A percentile compares a stretch with the other conserved stretches of the same genome.
Conservation (phyloP, 1,140 invertebrate species). For the Temnothorax nylanderi region DNA sequence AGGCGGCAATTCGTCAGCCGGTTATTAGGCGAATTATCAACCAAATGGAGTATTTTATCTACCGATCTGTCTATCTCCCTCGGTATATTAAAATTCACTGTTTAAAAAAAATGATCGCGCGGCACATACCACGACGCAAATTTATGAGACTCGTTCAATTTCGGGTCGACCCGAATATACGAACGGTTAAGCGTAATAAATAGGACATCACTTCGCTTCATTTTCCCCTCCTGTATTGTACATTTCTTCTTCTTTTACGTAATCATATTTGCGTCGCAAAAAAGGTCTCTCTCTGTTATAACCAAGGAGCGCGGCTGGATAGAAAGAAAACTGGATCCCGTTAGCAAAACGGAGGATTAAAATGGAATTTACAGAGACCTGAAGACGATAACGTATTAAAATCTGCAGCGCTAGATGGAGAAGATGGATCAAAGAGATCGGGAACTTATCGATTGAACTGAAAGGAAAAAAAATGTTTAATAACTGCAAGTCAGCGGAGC, state of each 20-base stretch:
- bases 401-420: constrained; percentile 16
- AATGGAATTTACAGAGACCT: constrained; percentile 51
- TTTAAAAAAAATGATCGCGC: constrained; percentile 18
- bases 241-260: not conserved
- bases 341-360: constrained; percentile 44
- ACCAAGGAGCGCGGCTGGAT: not conserved
- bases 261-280: constrained; percentile 6
- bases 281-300: constrained; percentile 8
- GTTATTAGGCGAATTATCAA: constrained; percentile 22
- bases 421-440: constrained; percentile 54
- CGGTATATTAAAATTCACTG: constrained; percentile 5
- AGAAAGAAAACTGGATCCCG: constrained; percentile 21
- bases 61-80: not conserved
- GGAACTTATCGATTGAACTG: constrained; percentile 50
- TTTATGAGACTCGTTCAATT: constrained; percentile 36
- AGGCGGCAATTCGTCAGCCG: constrained; percentile 9
- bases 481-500: constrained; percentile 31
- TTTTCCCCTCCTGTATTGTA: constrained; percentile 26
- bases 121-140: not conserved
- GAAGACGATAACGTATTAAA: constrained; percentile 49
- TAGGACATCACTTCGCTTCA: constrained; percentile 50
- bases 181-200: constrained; percentile 44
- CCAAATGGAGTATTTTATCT: constrained; percentile 15
- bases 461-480: constrained; percentile 48
- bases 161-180: constrained; percentile 18